phyloP scores from a whole-genome alignment of 1,140 invertebrate species.

The Saccostrea echinata region DNA sequence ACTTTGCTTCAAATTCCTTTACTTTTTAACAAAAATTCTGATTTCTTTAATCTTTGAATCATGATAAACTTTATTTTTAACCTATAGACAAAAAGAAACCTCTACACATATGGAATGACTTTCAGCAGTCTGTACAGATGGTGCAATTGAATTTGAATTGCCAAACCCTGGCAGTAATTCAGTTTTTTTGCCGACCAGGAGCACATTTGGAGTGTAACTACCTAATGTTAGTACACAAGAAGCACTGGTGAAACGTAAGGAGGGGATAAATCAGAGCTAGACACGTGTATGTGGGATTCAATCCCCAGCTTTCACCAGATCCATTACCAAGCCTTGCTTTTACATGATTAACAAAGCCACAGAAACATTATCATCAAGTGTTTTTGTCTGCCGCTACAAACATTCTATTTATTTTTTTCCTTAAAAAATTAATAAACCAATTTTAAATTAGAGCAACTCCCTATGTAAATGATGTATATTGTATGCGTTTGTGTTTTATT shows the following conservation, averaged over 20 bases:
- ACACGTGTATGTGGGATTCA: not conserved
- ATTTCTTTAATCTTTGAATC: conserved; percentile 13
- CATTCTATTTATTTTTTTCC: not conserved
- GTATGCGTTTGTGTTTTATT: not conserved
- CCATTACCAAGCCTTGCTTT: conserved; percentile 7
- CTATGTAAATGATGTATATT: not conserved
- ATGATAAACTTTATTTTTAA: conserved; percentile 10
- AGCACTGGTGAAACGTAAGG: conserved; percentile 8
- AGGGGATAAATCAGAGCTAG: not conserved
- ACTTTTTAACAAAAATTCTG: not conserved
- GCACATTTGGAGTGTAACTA: conserved; percentile 34
- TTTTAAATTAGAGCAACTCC: not conserved
- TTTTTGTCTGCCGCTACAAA: not conserved
- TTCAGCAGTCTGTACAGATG: not conserved
- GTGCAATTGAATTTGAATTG: conserved; percentile 27
- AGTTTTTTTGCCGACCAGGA: conserved; percentile 16
- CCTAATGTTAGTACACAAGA: conserved; percentile 29
- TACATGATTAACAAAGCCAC: conserved; percentile 2
- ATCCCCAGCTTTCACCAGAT: not conserved
- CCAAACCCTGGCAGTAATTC: not conserved
- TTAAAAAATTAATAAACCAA: not conserved
- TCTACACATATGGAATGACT: not conserved
- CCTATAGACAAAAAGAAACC: not conserved
- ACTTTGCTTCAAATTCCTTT: not conserved
- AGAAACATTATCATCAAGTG: not conserved